These are phyloP conservation scores for Poicephalus gulielmi DNA, from an alignment of 2,113 vertebrate species.

Conservation along the genomic window DNA sequence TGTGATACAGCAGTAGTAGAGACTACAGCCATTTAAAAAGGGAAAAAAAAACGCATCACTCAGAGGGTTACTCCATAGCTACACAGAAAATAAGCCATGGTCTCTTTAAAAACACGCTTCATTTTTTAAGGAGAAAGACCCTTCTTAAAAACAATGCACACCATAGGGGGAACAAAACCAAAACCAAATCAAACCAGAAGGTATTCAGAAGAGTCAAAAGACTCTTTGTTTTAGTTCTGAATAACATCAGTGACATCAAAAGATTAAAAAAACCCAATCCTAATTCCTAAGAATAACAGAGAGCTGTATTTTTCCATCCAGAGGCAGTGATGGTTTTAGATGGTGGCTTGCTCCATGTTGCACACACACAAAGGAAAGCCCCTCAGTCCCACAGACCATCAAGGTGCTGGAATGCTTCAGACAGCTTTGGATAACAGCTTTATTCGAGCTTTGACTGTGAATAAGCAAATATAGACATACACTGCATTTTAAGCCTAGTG, in stretches of 20 bases:
- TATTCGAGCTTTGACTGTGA: not conserved
- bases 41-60: rapidly evolving
- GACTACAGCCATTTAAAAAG: rapidly evolving
- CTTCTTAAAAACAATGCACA: not conserved
- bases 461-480: not conserved
- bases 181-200: not conserved
- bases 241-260: not conserved
- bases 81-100: not conserved
- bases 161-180: not conserved
- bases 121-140: not conserved
- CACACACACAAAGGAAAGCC: not conserved
- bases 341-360: not conserved
- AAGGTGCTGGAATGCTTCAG: not conserved
- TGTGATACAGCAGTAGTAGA: not conserved
- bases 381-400: not conserved
- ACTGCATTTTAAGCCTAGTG: not conserved
- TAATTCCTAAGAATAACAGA: not conserved
- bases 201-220: not conserved
- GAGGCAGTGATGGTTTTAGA: not conserved
- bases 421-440: not conserved
- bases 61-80: not conserved
- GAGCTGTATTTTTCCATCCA: not conserved
- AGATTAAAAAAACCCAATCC: not conserved
- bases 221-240: not conserved
- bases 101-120: not conserved